phyloP scores from a whole-genome alignment of 2,113 vertebrate species.

The Paratilapia polleni region DNA sequence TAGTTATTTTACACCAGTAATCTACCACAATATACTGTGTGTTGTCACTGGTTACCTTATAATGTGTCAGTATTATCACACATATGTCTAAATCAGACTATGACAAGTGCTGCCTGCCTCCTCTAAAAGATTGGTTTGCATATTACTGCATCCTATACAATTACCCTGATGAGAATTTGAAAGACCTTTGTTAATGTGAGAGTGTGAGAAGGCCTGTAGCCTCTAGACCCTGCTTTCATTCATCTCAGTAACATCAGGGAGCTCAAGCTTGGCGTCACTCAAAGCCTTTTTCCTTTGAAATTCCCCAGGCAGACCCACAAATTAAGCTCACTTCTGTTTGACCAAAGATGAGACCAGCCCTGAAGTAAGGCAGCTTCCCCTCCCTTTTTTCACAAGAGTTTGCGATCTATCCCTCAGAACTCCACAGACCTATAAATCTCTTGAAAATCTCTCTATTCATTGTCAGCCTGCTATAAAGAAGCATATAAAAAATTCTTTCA shows the following conservation, averaged over 20 bases:
- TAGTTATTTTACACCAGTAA: background rate
- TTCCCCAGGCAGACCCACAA: constrained; percentile 78
- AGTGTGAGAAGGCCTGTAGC: constrained; percentile 74
- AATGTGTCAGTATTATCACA: background rate
- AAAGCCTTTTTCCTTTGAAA: constrained; percentile 78
- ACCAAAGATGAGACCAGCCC: constrained; percentile 77
- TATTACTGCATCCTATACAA: constrained; percentile 54
- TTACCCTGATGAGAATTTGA: constrained; percentile 78
- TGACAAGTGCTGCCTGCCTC: constrained; percentile 27
- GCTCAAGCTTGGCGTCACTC: constrained; percentile 73
- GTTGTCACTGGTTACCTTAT: background rate
- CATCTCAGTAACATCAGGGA: constrained; percentile 78
- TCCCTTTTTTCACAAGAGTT: constrained; percentile 72
- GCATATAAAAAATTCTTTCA: constrained; percentile 48
- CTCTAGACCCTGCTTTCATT: constrained; percentile 74
- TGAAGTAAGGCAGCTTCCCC: constrained; percentile 68
- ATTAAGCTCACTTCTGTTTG: constrained; percentile 82
- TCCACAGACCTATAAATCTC: constrained; percentile 77
- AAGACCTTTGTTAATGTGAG: constrained; percentile 93
- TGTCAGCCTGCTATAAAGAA: constrained; percentile 60
- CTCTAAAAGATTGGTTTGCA: constrained; percentile 35
- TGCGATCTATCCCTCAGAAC: constrained; percentile 73
- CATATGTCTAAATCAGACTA: constrained; percentile 18
- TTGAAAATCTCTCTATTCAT: constrained; percentile 75
- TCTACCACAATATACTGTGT: background rate